Evolutionary conservation across 2,797 vertebrate species (phyloP).

Genomic region (Bufotes viridis): DNA sequence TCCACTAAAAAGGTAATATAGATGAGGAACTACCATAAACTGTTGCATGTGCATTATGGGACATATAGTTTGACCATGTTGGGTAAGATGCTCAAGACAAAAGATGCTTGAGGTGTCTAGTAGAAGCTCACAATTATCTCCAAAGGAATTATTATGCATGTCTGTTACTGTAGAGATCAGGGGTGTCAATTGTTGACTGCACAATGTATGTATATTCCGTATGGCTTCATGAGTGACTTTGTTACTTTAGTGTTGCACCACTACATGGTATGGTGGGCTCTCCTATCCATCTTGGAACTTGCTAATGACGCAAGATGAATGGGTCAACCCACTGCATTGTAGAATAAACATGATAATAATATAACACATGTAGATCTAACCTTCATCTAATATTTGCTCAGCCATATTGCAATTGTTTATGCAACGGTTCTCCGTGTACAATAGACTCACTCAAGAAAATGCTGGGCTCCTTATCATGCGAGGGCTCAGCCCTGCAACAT

Average conservation of each 20-base stretch:
- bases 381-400: too few relatives aligned
- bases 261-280: background rate
- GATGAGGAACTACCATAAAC: background rate
- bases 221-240: background rate
- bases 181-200: background rate
- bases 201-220: background rate
- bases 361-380: background rate
- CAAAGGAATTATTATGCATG: background rate
- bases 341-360: background rate
- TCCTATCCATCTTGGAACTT: background rate
- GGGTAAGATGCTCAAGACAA: background rate
- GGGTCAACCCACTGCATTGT: background rate
- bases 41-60: background rate
- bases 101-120: background rate
- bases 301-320: background rate
- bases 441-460: constrained; percentile 49
- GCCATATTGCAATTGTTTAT: too few relatives aligned
- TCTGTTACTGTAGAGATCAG: background rate
- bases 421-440: background rate
- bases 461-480: constrained; percentile 44
- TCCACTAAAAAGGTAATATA: background rate
- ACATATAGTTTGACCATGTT: background rate
- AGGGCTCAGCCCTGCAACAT: constrained; percentile 65
- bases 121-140: background rate
- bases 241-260: background rate